These are phyloP conservation scores for Trypoxylus dichotomus DNA, from an alignment of 1,140 invertebrate species.

Conservation along the genomic window DNA sequence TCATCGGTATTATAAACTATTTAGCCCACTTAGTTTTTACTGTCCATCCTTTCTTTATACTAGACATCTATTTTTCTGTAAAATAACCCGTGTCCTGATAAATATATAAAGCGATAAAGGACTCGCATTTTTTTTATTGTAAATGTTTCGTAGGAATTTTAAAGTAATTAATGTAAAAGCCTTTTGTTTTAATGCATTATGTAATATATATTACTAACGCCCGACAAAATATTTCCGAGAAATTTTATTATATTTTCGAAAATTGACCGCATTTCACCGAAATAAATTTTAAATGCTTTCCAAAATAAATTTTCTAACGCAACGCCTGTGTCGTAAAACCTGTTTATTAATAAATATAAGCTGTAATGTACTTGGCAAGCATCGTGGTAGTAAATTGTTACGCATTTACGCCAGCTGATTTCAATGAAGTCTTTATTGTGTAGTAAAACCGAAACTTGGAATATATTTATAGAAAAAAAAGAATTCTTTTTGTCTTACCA, in stretches of 20 bases:
- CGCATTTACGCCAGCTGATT: not conserved
- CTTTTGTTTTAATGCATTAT: too few species aligned
- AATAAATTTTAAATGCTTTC: not conserved
- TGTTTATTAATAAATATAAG: slow-evolving; percentile 1
- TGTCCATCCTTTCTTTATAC: not conserved
- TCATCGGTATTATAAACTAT: slow-evolving; percentile 1
- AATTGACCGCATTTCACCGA: not conserved
- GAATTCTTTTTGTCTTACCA: too few species aligned
- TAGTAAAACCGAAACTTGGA: too few species aligned
- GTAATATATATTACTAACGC: too few species aligned
- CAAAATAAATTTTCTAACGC: not conserved
- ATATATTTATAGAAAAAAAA: too few species aligned
- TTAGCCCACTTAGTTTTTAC: not conserved
- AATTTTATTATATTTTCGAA: not conserved
- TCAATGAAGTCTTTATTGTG: not conserved
- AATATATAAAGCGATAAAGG: not conserved
- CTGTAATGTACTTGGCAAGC: not conserved
- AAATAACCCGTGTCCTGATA: not conserved
- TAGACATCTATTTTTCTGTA: not conserved
- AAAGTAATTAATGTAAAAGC: too few species aligned
- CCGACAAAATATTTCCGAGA: not conserved
- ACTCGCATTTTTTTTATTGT: not conserved
- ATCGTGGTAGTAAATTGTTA: not conserved
- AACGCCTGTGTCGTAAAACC: not conserved
- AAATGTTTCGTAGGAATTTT: too few species aligned